Evolutionary conservation across 2,797 vertebrate species (phyloP), one percentile per base, ranked within the genome.

Genomic region (Phalanger gymnotis): DNA sequence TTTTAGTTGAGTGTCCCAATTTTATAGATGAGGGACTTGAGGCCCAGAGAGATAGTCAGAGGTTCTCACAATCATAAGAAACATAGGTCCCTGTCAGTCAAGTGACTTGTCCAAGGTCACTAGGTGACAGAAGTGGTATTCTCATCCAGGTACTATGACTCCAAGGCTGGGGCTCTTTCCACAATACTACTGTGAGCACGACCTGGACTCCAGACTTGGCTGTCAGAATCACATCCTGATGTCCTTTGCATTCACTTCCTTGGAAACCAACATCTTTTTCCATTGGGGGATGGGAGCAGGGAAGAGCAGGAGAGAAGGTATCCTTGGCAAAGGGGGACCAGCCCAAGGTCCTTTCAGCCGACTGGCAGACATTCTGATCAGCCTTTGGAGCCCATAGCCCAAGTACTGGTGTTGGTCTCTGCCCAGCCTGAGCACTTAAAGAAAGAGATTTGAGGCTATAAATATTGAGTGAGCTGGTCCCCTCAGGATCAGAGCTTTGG

Each of bases 11-110:
- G n/a, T 66, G 40, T 53, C 30, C 51, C 57, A 51, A 89, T 54
- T 89, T 51, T 28, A 54, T 53, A 81, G 93, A 47, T 30, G 56
- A 56, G 51, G 31, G 94, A 87, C 61, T 66, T 13, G 53, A 93
- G 58, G 14, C 7, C 66, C 1, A 1, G 5, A 30, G 10, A 0
- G 1, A n/a, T 5, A 13, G 34, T 66, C 40, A 81, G 2, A 47
- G 7, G 19, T 81, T 81, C 66, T 25, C 7, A 47, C 19, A 81
- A 81, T 22, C 19, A 19, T 19, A 40, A 2, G 34, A 66, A 66
- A 34, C 14, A 81, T n/a, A 81, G 19, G 40, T 9, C 66, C 66
- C 19, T 25, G n/a, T 10, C 66, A 47, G 66, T 40, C 22, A 47
- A 81, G 16, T 40, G 66, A 81, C 66, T 81, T 81, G 19, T 22